phyloP scores from a whole-genome alignment of 2,797 vertebrate species.

The Sebastes trivittatus region DNA sequence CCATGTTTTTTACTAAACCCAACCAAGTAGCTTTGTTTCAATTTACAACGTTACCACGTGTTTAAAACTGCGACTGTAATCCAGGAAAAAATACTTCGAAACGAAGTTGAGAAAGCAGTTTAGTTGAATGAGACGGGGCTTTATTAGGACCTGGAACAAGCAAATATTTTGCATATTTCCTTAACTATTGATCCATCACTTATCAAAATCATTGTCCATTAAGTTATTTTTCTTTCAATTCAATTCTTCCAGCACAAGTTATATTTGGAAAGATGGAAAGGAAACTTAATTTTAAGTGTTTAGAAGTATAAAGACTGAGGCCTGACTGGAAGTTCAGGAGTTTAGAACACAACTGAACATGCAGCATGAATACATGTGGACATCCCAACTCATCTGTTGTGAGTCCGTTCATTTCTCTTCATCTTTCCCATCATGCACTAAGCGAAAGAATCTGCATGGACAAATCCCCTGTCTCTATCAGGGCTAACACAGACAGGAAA shows the following conservation, averaged over 20 bases:
- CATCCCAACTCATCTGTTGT: background rate
- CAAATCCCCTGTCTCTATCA: background rate
- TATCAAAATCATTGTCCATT: background rate
- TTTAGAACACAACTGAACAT: background rate
- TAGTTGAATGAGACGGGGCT: no score
- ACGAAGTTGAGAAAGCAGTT: no score
- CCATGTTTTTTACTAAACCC: no score
- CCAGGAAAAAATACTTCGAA: no score
- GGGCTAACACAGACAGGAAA: background rate
- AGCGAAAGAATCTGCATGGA: background rate
- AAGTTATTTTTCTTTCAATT: background rate
- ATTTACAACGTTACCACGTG: no score
- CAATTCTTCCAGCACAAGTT: background rate
- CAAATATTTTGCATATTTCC: background rate
- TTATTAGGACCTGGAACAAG: background rate
- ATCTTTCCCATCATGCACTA: background rate
- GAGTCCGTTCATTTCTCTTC: background rate
- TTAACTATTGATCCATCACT: background rate
- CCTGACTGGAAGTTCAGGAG: background rate
- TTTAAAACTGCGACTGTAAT: no score
- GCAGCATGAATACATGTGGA: background rate
- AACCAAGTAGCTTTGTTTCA: no score
- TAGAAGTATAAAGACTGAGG: background rate
- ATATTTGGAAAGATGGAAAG: background rate
- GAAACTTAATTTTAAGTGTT: background rate